Base-by-base conservation (phyloP, 2,888 invertebrate species). In the Lepidochrysops patricia region DNA sequence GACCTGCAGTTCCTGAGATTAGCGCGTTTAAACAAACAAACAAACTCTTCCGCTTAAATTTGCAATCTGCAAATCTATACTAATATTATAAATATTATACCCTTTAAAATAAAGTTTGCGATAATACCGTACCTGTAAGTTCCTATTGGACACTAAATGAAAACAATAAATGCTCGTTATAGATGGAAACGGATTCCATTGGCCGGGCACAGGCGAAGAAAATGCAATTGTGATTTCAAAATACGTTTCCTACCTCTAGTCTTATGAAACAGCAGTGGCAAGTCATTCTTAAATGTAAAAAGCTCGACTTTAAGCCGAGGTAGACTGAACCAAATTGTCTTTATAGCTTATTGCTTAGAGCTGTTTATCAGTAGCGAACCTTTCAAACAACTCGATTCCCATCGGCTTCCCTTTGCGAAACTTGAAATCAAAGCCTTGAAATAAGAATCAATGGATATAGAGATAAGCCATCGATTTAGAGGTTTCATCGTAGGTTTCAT, bases 141-240 rank as follows among this genome's bases (percentile, higher is more conserved):
- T 12, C 19, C 19, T 43, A 43, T 43, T 43, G 43, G 43, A 43
- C 23, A 43, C 19, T 19, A 43, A 19, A 43, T 43, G 43, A 43
- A 43, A 43, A 43, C 43, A 43, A 43, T 43, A 43, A 43, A 43
- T 43, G 43, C 43, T 43, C 43, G 43, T 43, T 19, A 23, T 43
- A 23, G 19, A 43, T 43, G 43, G 43, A 43, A 43, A 43, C 43
- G 19, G 43, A 43, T 43, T 43, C 43, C 43, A 9, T 19, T 43
- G 43, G 43, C 43, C 43, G 23, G 43, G 43, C 19, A 43, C 19
- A 43, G 43, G 43, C 43, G 43, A 43, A 43, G 43, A 43, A 43
- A 43, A 43, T 43, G 43, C 43, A 43, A 43, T 43, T 43, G 43
- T 43, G 19, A 43, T 43, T 43, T 43, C 43, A 43, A 43, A 43